Evolutionary conservation across 2,888 invertebrate genomes (phyloP), one percentile per base, ranked within the genome.

Genomic region (Cyclophora punctaria): DNA sequence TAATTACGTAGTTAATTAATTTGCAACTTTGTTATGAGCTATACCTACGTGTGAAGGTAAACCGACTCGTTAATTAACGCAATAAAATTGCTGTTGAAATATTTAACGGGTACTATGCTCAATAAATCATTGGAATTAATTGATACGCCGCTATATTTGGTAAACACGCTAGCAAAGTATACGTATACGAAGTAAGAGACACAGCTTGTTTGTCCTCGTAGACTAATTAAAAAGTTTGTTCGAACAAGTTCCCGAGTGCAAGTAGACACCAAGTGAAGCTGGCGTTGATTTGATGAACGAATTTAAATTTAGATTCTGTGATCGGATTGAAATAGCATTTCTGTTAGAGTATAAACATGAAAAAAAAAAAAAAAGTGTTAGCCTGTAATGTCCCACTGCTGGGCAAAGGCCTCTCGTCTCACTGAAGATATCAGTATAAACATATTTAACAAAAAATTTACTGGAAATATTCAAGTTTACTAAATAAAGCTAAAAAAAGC

Each of bases 151-250:
- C 56, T 62, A 55, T 64, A 63, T 76, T 71, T 73, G 64, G 62
- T 68, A 69, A 69, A 44, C 44, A 44, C 34, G 65, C 64, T 69
- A 72, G 70, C 75, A 69, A 55, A 56, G 56, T 62, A 69, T 67
- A 75, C 69, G 71, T 71, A 76, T 74, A 20, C 72, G 65, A 81
- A 77, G 78, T 77, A 75, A 74, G 79, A 80, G 83, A 81, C 75
- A 78, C 78, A 78, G 83, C 82, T 80, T 87, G 87, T 85, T 87
- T 86, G 86, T 85, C 78, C 81, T 84, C 75, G 78, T 73, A 80
- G 84, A 85, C 86, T 88, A 88, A 88, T 88, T 88, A 88, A 87
- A 87, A 87, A 87, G 86, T 88, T 88, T 87, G 84, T 83, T 81
- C 71, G 70, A 63, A 64, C 66, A 80, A 85, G 72, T 86, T 78